These are phyloP conservation scores for Platichthys flesus DNA, from an alignment of 2,113 vertebrate species.

Conservation along the genomic window DNA sequence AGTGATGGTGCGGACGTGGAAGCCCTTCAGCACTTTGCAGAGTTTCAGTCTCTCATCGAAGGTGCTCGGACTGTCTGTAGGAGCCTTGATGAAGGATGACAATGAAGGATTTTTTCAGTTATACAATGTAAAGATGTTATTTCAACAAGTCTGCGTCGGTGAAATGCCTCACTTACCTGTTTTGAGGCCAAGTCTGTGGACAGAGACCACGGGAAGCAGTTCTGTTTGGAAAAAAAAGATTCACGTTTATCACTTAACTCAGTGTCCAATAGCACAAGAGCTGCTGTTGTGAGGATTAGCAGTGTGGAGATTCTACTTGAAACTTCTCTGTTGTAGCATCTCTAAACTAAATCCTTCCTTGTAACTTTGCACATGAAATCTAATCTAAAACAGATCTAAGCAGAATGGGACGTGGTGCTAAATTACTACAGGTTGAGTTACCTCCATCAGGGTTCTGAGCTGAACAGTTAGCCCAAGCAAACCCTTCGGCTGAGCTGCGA, in stretches of 20 bases:
- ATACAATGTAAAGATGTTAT: not conserved
- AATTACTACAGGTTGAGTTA: slow-evolving; percentile 24
- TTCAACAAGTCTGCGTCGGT: not conserved
- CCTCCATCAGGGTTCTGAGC: slow-evolving; percentile 73
- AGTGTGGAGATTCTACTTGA: not conserved
- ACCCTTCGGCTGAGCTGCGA: slow-evolving; percentile 44
- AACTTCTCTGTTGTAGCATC: not conserved
- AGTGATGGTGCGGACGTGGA: slow-evolving; percentile 83
- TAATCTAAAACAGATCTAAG: too few species aligned
- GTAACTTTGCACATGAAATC: not conserved
- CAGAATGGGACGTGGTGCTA: too few species aligned
- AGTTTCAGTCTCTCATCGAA: slow-evolving; percentile 77
- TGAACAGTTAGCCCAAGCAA: slow-evolving; percentile 42
- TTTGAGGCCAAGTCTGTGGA: not conserved
- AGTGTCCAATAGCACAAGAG: not conserved
- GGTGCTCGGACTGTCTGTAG: slow-evolving; percentile 19
- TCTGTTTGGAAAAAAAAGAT: slow-evolving; percentile 63
- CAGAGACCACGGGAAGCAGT: slow-evolving; percentile 55
- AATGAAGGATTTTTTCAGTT: not conserved
- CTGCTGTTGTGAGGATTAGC: not conserved
- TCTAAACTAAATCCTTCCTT: too few species aligned
- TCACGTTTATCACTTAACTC: not conserved
- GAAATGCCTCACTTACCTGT: slow-evolving; percentile 27
- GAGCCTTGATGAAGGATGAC: slow-evolving; percentile 39
- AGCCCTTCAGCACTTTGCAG: slow-evolving; percentile 85